Conservation (phyloP, 2,113 vertebrate species). For the Paramormyrops kingsleyae region DNA sequence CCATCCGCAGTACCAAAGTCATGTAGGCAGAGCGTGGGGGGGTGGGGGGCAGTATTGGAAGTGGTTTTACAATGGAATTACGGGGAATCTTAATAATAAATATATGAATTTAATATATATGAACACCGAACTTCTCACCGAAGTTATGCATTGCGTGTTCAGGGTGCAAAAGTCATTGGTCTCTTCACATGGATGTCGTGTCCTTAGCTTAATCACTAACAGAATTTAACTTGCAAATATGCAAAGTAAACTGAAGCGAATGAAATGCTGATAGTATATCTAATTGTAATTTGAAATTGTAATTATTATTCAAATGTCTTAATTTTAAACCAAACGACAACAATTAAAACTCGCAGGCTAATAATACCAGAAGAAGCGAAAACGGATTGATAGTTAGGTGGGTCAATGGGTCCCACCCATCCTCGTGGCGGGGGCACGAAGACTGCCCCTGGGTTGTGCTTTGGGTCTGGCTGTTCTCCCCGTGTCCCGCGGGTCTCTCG, state of each 20-base stretch:
- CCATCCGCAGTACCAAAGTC: not conserved
- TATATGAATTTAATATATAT: too few relatives aligned
- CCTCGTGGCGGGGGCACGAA: not conserved
- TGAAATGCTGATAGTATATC: not conserved
- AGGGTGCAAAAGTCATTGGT: not conserved
- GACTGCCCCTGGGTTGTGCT: not conserved
- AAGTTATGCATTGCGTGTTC: not conserved
- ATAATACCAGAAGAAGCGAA: not conserved
- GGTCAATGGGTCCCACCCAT: not conserved
- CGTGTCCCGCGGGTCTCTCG: not conserved
- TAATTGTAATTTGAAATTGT: not conserved
- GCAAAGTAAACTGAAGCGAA: not conserved
- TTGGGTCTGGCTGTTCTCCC: not conserved
- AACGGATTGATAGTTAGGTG: not conserved
- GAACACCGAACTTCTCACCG: too few relatives aligned
- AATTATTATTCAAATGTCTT: not conserved
- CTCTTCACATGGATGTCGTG: not conserved
- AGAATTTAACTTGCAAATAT: not conserved
- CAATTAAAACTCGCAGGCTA: not conserved
- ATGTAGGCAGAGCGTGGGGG: not conserved
- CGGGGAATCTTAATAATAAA: not conserved
- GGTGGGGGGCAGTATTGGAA: not conserved
- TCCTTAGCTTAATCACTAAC: not conserved
- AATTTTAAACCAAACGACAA: not conserved
- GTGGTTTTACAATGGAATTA: not conserved